Base-by-base conservation (phyloP, 2,113 vertebrate species). In the Willisornis vidua region DNA sequence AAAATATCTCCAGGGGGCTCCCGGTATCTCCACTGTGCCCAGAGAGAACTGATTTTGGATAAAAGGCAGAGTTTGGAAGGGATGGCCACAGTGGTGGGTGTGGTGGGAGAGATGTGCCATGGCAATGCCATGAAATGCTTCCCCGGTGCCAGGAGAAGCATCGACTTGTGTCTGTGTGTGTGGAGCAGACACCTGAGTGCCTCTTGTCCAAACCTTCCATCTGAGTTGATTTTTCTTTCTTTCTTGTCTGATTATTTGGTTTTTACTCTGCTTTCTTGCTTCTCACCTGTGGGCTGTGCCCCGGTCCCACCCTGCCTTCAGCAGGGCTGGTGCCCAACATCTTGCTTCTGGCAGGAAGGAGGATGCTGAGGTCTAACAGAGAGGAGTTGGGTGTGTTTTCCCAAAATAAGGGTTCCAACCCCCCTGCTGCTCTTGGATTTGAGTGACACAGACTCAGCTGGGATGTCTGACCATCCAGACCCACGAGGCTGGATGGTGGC, bases 391-490 rank as follows among this genome's bases (percentile, higher is more conserved):
- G 12, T 33, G 16, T 6, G 14, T 49, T 54, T 68, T 61, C 62
- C 41, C 3, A 3, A 29, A 65, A n/a, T 20, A 10, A 29, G 14
- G 14, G 22, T 29, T 94, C 59, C 43, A 76, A 74, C 43, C 5
- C 11, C 45, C 31, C 48, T 85, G 15, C 33, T 61, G 9, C 19
- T 65, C 20, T 15, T 33, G 25, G 10, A 22, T 87, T 79, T 77
- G 7, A 19, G 29, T 13, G 41, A 22, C 26, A 31, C 9, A 4
- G 26, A 11, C 8, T 46, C 26, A 18, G 0, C 0, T 68, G 68
- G 41, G 14, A 28, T 41, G 16, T 43, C 31, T 49, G 65, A 61
- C 19, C 14, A 55, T 8, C 45, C 3, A 1, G 1, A 33, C 14
- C 51, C 33, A 46, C 4, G 48, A 61, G 22, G 29, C 29, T 25